Percentiles rank a stretch among this genome's conserved stretches.
Evolutionary conservation across 2,113 vertebrate genomes (phyloP).

Genomic region (Apteryx owenii): DNA sequence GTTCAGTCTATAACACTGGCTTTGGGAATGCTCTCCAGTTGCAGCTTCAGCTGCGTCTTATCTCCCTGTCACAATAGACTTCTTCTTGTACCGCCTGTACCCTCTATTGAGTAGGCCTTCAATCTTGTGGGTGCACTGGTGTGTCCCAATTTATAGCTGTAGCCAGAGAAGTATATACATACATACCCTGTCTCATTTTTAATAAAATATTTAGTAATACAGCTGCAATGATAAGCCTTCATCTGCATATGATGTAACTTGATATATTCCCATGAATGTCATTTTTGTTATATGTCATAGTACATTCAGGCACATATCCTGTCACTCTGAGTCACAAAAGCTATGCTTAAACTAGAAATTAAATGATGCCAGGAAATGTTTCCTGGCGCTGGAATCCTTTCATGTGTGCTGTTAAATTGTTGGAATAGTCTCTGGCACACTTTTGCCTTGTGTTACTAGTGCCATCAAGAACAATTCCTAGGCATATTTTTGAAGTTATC

Average conservation of each 20-base stretch:
- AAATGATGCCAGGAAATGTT: not conserved
- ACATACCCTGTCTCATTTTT: rapidly evolving
- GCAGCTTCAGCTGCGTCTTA: not conserved
- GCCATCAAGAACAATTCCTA: not conserved
- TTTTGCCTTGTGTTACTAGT: not conserved
- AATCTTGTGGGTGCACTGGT: not conserved
- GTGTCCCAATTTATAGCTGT: rapidly evolving
- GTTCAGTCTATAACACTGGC: not conserved
- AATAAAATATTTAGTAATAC: not conserved
- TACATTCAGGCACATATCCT: not conserved
- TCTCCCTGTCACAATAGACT: not conserved
- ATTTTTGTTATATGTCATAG: not conserved
- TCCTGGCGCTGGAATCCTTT: not conserved
- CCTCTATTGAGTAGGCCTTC: not conserved
- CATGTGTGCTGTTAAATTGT: rapidly evolving
- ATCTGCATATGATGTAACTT: not conserved
- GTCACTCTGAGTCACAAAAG: not conserved
- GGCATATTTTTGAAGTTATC: not conserved
- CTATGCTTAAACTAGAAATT: not conserved
- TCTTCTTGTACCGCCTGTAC: not conserved
- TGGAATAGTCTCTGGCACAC: not conserved
- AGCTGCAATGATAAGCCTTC: not conserved
- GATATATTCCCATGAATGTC: not conserved
- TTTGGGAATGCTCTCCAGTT: not conserved
- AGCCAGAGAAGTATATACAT: not conserved